Evolutionary conservation across 2,797 vertebrate genomes (phyloP), one percentile per base, ranked within the genome.

Genomic region (Anolis apletophallus): DNA sequence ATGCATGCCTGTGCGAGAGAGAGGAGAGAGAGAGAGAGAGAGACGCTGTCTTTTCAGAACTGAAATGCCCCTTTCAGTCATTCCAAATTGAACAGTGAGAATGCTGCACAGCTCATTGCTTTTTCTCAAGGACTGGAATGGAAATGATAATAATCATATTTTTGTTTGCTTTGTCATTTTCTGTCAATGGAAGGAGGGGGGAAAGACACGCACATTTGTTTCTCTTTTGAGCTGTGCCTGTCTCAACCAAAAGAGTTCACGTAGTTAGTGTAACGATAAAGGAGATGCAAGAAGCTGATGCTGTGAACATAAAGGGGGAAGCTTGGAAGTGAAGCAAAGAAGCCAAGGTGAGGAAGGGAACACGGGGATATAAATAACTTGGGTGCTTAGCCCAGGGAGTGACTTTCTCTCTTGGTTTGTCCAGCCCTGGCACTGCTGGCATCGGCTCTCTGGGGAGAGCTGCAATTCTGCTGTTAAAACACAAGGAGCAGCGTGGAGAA

Each of bases 401-500:
- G 84, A 94, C 94, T 92, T 34, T 94, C 92, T 92, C 83, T 94
- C 91, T 93, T 93, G 92, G 90, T 95, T 93, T 95, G 96, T 95
- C 95, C 94, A 95, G 96, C 95, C 96, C 95, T 96, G 96, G 95
- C 95, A 97, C 96, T 95, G 96, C 93, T 96, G 93, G 94, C 96
- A 97, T 95, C 85, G 94, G 96, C 96, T 96, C 96, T 96, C 97
- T 92, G 93, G 96, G 96, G 95, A 96, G 97, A 96, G 96, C 96
- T 97, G 96, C 95, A 96, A 96, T 97, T 97, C 97, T 96, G 95
- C 95, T 93, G 96, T 96, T 97, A 97, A 97, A 97, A 98, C 97
- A 97, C 96, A 97, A 96, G 97, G 96, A 96, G 95, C 96, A 96
- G 96, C 92, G 95, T 95, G 95, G 97, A 98, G 98, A 99, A 99